Evolutionary conservation across 2,888 invertebrate genomes (phyloP), one percentile per base, ranked within the genome.

Genomic region (Cybosia mesomella): DNA sequence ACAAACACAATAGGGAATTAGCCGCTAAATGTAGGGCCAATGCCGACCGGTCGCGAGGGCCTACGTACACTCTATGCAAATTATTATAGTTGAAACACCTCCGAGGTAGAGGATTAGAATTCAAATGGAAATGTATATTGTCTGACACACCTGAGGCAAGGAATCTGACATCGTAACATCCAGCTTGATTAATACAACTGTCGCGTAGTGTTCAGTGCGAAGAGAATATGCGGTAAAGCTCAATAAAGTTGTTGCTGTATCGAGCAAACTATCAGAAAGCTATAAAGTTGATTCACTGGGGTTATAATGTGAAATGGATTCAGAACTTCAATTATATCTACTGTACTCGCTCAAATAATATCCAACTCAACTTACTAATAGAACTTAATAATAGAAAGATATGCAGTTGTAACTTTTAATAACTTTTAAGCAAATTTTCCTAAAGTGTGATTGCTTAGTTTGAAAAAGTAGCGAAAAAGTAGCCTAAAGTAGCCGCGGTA

Each of bases 1-100:
- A 58, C 68, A 65, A 78, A 81, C 68, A 88, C 88, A 88, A 88
- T 88, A 76, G 87, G 55, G 84, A 87, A 89, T 89, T 88, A 87
- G 83, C 80, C 73, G 72, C 77, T 76, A 82, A 80, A 81, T 83
- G 77, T 75, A 81, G 82, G 83, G 82, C 87, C 88, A 86, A 87
- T 83, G 83, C 74, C 82, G 80, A 68, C 82, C 66, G 60, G 73
- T 73, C 63, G n/a, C n/a, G 36, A 63, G 65, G 32, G 71, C 71
- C 32, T 58, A 63, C 70, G 58, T 67, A 80, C 64, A 77, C 65
- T 61, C 66, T 75, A 80, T 81, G 80, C 81, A 77, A 80, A 81
- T 78, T 59, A 68, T 73, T 71, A 71, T 57, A 71, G 74, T 70
- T 65, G 58, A 69, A 75, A 69, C 66, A 66, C 66, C 59, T 67